Conservation (phyloP, 2,113 vertebrate species). For the Lichenostomus cassidix region DNA sequence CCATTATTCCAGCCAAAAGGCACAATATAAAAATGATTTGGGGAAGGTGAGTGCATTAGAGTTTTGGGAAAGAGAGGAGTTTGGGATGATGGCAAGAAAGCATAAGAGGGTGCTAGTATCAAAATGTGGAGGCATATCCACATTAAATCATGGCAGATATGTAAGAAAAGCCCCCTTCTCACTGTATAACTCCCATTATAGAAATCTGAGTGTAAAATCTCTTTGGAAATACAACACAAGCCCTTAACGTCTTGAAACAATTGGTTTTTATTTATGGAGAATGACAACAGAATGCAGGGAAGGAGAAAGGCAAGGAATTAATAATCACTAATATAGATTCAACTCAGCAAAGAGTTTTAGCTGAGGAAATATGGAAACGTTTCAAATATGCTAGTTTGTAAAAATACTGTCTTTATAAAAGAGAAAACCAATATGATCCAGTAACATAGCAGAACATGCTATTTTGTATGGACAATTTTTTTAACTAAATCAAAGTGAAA, state of each 20-base stretch:
- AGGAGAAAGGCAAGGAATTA: background rate
- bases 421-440: background rate
- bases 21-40: background rate
- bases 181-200: background rate
- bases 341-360: background rate
- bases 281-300: background rate
- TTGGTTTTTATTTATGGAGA: background rate
- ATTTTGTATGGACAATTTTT: background rate
- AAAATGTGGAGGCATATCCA: background rate
- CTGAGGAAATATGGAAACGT: background rate
- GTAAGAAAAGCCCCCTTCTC: background rate
- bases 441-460: background rate
- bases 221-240: background rate
- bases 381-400: background rate
- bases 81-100: background rate
- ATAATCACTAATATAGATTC: background rate
- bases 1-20: background rate
- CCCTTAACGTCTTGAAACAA: background rate
- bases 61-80: background rate
- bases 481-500: background rate
- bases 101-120: background rate
- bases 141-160: background rate
- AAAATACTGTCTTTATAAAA: background rate
- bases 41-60: background rate
- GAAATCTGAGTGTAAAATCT: background rate